Percentiles rank a stretch among this genome's conserved stretches.
These are phyloP conservation scores for Drosophila nr. perissopoda DNA, from an alignment of 2,888 invertebrate genomes.

Conservation along the genomic window DNA sequence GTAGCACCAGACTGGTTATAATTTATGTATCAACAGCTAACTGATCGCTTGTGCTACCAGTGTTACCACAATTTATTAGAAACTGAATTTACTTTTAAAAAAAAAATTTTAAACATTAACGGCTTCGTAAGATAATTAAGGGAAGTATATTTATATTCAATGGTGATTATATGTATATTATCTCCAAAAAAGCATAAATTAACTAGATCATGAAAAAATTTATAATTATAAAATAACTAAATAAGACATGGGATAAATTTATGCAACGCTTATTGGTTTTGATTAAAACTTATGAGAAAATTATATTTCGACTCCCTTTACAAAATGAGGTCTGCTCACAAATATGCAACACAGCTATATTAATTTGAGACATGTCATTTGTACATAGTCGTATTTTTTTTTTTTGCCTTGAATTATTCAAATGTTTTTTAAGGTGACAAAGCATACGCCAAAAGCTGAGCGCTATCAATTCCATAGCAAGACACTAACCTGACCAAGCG, in stretches of 20 bases:
- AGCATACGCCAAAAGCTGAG: slow-evolving; percentile 21
- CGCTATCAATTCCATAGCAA: slow-evolving; percentile 49
- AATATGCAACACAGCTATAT: no score
- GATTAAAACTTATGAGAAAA: not conserved
- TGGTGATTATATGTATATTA: not conserved
- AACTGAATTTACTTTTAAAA: not conserved
- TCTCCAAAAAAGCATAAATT: not conserved
- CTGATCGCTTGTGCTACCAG: slow-evolving; percentile 32
- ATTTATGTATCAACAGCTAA: slow-evolving; percentile 65
- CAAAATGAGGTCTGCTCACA: not conserved
- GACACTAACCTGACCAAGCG: slow-evolving; percentile 24
- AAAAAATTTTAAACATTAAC: not conserved
- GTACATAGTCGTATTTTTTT: not conserved
- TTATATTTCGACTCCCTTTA: not conserved
- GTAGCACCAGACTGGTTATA: slow-evolving; percentile 50
- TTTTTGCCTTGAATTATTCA: not conserved
- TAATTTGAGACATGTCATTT: no score
- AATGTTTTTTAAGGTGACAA: slow-evolving; percentile 21
- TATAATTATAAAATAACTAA: not conserved
- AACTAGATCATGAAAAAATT: not conserved
- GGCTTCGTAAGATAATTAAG: not conserved
- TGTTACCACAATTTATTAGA: not conserved
- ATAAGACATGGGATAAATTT: not conserved
- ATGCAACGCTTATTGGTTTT: not conserved
- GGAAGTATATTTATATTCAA: not conserved